Conservation (phyloP, 2,888 invertebrate species). For the Mesorhabditis belari region DNA sequence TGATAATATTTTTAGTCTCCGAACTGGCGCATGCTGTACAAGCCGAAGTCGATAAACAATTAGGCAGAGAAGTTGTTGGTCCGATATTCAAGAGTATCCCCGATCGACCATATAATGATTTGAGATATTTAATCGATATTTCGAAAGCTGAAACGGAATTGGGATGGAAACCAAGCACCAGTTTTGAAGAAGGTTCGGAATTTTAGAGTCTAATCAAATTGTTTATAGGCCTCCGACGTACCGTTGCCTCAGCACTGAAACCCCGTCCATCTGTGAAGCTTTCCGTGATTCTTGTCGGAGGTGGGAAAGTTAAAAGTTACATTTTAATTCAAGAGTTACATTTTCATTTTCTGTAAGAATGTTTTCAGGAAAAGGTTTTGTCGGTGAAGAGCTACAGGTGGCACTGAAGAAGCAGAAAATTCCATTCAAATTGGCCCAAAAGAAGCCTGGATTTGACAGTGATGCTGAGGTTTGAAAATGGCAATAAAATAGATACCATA, state of each 20-base stretch:
- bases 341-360: neutral
- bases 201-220: neutral
- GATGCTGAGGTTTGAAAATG: slow-evolving; percentile 34
- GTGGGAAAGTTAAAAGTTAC: slow-evolving; percentile 27
- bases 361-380: slow-evolving; percentile 18
- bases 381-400: slow-evolving; percentile 36
- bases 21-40: slow-evolving; percentile 46
- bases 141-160: slow-evolving; percentile 40
- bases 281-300: slow-evolving; percentile 47
- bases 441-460: slow-evolving; percentile 33
- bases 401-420: slow-evolving; percentile 27
- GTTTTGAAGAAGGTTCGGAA: slow-evolving; percentile 41
- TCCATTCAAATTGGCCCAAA: slow-evolving; percentile 35
- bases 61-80: slow-evolving; percentile 21
- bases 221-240: slow-evolving; percentile 35
- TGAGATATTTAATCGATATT: slow-evolving; percentile 48
- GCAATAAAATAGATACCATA: neutral
- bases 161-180: slow-evolving; percentile 42
- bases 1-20: slow-evolving; percentile 28
- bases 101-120: slow-evolving; percentile 51
- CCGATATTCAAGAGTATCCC: slow-evolving; percentile 41
- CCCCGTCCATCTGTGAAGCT: slow-evolving; percentile 32
- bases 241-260: slow-evolving; percentile 37
- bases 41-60: slow-evolving; percentile 42
- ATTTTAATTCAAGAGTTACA: slow-evolving; percentile 3